These are phyloP conservation scores for Dendrocincla tyrannina DNA, from an alignment of 2,797 vertebrate species.

Conservation along the genomic window DNA sequence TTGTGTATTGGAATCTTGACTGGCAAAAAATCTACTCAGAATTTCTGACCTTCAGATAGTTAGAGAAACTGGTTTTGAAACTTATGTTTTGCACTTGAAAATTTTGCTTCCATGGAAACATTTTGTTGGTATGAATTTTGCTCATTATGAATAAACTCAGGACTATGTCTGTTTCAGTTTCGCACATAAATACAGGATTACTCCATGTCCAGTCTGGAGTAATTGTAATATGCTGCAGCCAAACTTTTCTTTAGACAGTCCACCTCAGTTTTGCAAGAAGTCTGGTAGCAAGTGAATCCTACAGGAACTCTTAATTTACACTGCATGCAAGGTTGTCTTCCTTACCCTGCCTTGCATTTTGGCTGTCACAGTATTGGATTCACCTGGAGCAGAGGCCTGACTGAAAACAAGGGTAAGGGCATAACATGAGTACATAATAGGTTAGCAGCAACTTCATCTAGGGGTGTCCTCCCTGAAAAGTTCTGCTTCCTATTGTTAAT, in stretches of 20 bases:
- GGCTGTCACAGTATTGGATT: not conserved
- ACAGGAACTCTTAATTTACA: not conserved
- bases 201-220: not conserved
- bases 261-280: not conserved
- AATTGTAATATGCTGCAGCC: not conserved
- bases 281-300: not conserved
- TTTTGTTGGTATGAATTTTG: not conserved
- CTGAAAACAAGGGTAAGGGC: not conserved
- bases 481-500: not conserved
- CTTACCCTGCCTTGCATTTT: not conserved
- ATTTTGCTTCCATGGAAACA: not conserved
- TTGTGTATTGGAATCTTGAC: not conserved
- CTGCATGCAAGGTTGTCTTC: not conserved
- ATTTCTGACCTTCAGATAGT: not conserved
- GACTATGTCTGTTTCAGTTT: not conserved
- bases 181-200: not conserved
- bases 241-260: not conserved
- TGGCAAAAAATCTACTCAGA: not conserved
- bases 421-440: fast-evolving
- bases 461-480: not conserved
- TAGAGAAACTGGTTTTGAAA: not conserved
- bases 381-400: not conserved
- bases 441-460: not conserved
- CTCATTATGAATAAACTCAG: not conserved
- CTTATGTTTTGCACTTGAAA: not conserved